Percentiles rank a stretch among this genome's conserved stretches.
Conservation (phyloP, 1,140 invertebrate genomes). For the Trinorchestia longiramus region DNA sequence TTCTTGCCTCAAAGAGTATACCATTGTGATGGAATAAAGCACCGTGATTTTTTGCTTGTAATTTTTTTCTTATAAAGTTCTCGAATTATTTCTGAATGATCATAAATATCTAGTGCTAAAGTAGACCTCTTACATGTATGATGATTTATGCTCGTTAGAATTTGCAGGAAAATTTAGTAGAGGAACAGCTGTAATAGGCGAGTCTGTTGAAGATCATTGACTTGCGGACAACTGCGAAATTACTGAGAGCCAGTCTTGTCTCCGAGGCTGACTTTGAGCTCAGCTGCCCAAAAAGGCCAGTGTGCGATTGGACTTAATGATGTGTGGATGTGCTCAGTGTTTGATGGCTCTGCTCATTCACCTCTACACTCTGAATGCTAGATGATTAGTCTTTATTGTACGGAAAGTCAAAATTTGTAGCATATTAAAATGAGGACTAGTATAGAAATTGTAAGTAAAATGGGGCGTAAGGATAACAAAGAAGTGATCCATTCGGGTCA, state of each 20-base stretch:
- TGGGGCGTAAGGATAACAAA: constrained; percentile 67
- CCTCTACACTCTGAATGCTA: background rate
- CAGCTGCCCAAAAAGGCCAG: background rate
- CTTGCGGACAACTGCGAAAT: constrained; percentile 6
- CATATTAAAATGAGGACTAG: constrained; percentile 32
- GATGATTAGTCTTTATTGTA: background rate
- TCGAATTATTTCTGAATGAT: too few species aligned
- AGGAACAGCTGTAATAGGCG: too few species aligned
- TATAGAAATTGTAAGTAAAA: constrained; percentile 30
- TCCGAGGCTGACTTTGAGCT: background rate
- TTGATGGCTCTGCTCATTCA: constrained; percentile 32
- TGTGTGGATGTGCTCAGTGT: constrained; percentile 52
- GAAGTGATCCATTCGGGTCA: constrained; percentile 96
- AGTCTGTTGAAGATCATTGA: background rate
- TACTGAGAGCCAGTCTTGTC: background rate
- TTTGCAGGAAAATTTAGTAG: too few species aligned
- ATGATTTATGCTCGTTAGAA: too few species aligned
- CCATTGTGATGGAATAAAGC: too few species aligned
- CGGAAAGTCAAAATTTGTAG: background rate
- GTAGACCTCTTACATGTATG: too few species aligned
- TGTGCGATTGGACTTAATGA: constrained; percentile 21
- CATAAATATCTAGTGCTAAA: too few species aligned
- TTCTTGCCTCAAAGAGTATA: too few species aligned
- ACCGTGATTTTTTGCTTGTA: too few species aligned
- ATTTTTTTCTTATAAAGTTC: too few species aligned